Conservation (phyloP, 2,888 invertebrate species). For the Lasioglossum villosulum region DNA sequence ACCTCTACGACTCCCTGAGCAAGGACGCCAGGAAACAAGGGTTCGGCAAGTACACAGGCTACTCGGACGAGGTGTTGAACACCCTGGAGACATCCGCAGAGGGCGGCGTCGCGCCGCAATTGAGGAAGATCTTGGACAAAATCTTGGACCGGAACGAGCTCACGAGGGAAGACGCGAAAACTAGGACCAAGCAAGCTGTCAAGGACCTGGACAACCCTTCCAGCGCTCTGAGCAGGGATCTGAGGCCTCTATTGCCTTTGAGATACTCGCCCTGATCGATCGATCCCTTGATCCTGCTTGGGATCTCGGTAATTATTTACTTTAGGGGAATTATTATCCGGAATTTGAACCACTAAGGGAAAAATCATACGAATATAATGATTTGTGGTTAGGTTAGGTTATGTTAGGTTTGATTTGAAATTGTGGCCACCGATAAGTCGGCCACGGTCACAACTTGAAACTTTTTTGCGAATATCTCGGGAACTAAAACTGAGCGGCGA, state of each 20-base stretch:
- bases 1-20: constrained; percentile 88
- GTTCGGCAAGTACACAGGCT: constrained; percentile 88
- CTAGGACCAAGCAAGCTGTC: constrained; percentile 86
- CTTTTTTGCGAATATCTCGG: too few species aligned
- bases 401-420: too few species aligned
- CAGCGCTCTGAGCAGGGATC: constrained; percentile 86
- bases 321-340: too few species aligned
- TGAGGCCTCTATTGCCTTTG: constrained; percentile 87
- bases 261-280: constrained; percentile 73
- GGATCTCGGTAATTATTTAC: too few species aligned
- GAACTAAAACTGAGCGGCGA: too few species aligned
- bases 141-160: constrained; percentile 87
- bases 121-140: constrained; percentile 86
- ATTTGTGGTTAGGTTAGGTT: too few species aligned
- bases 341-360: too few species aligned
- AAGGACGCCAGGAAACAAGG: constrained; percentile 88
- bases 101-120: constrained; percentile 87
- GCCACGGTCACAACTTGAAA: too few species aligned
- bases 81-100: constrained; percentile 86
- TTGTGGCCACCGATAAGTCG: too few species aligned
- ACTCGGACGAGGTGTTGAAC: constrained; percentile 87
- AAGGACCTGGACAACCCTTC: constrained; percentile 86
- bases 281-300: background rate
- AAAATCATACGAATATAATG: too few species aligned
- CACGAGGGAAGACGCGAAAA: constrained; percentile 87